Conservation (phyloP, 2,888 invertebrate genomes). For the Phlogophora meticulosa region DNA sequence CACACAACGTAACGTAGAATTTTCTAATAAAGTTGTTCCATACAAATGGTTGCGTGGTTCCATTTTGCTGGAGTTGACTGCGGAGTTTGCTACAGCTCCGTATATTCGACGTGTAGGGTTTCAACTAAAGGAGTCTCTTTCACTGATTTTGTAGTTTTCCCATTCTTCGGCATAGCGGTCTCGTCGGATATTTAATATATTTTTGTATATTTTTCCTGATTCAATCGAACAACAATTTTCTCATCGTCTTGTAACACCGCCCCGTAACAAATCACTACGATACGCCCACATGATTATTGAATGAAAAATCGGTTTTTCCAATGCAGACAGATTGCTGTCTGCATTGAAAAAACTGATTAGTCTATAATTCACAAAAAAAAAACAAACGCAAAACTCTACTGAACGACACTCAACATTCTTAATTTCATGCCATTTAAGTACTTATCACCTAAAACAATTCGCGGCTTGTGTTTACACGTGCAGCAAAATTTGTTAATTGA, state of each 20-base stretch:
- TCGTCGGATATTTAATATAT: conserved; percentile 21
- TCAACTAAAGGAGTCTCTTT: conserved; percentile 38
- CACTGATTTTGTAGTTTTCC: conserved; percentile 35
- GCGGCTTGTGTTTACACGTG: conserved; percentile 52
- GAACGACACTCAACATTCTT: conserved; percentile 41
- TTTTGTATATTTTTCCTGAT: conserved; percentile 18
- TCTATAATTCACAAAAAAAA: conserved; percentile 36
- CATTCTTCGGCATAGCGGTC: conserved; percentile 22
- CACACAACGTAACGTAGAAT: conserved; percentile 61
- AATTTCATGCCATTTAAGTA: conserved; percentile 61
- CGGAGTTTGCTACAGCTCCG: conserved; percentile 33
- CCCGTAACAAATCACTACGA: conserved; percentile 3
- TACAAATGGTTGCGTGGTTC: conserved; percentile 63
- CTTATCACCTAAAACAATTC: conserved; percentile 55
- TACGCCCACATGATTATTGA: conserved; percentile 10
- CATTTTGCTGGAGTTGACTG: conserved; percentile 55
- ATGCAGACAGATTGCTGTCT: no score
- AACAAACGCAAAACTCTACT: not conserved
- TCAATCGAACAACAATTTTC: not conserved
- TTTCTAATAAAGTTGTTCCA: conserved; percentile 69
- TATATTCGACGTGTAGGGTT: conserved; percentile 48
- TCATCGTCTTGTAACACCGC: not conserved
- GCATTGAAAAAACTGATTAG: no score
- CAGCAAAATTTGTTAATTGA: conserved; percentile 71
- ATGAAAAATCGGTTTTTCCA: conserved; percentile 30